Percentiles rank a stretch among this genome's conserved stretches.
Conservation (phyloP, 2,797 vertebrate species). For the Alexandromys oeconomus region DNA sequence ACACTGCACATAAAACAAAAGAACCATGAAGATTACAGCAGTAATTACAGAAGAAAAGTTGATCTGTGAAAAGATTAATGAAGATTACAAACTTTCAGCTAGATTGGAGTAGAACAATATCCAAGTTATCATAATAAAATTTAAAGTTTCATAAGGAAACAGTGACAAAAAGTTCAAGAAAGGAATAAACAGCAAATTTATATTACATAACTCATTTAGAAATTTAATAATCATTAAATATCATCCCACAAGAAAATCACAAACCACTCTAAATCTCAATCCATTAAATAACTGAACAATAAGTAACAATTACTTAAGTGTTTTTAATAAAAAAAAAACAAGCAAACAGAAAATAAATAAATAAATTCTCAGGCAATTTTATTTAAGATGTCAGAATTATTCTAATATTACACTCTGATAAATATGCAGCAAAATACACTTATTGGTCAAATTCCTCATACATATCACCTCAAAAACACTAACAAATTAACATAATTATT, state of each 20-base stretch:
- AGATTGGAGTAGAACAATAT: not conserved
- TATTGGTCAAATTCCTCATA: not conserved
- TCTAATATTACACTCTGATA: not conserved
- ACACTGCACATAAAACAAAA: not conserved
- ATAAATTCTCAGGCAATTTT: not conserved
- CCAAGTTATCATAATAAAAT: not conserved
- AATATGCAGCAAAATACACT: not conserved
- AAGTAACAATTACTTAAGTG: not conserved
- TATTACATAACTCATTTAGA: not conserved
- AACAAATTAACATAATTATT: not conserved
- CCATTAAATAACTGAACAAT: not conserved
- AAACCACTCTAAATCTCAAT: not conserved
- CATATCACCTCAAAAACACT: not conserved
- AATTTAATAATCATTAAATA: constrained; percentile 2
- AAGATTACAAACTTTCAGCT: not conserved
- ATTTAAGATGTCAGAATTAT: not conserved
- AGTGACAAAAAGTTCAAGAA: not conserved
- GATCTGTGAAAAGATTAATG: not conserved
- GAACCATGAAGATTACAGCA: not conserved
- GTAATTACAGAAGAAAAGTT: not conserved
- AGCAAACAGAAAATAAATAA: not conserved
- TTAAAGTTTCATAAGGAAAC: not conserved
- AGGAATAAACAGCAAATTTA: not conserved
- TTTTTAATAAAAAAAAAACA: not conserved
- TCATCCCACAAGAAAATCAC: not conserved